Conservation (phyloP, 1,140 invertebrate species). For the Harpegnathos saltator region DNA sequence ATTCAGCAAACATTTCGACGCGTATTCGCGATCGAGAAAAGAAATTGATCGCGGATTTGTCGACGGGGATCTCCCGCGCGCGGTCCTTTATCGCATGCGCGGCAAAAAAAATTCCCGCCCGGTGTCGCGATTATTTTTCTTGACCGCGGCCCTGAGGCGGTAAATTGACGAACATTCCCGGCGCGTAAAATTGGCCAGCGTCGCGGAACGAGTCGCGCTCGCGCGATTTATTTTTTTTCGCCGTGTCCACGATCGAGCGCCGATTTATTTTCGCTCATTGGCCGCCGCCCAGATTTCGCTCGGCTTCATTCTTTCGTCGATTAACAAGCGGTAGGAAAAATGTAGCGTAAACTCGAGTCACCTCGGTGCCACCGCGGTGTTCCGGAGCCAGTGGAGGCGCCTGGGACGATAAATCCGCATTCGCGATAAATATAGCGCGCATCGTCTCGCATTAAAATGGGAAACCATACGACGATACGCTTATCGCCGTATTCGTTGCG, state of each 20-base stretch:
- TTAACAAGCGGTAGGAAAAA: slow-evolving; percentile 30
- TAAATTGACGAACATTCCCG: slow-evolving; percentile 22
- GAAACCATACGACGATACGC: background rate
- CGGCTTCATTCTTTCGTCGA: slow-evolving; percentile 6
- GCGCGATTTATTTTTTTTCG: slow-evolving; percentile 39
- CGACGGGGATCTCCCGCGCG: background rate
- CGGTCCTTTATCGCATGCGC: background rate
- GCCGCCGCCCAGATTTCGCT: slow-evolving; percentile 13
- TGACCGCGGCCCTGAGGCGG: background rate
- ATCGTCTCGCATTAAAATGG: background rate
- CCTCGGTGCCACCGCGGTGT: background rate
- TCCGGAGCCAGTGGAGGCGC: background rate
- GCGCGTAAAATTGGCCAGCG: slow-evolving; percentile 36
- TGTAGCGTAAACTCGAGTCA: slow-evolving; percentile 12
- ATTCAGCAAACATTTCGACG: no score
- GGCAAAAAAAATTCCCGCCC: background rate
- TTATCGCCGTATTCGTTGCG: background rate
- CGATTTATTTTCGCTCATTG: slow-evolving; percentile 50
- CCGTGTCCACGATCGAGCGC: slow-evolving; percentile 3
- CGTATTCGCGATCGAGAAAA: no score
- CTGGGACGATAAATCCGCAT: slow-evolving; percentile 3
- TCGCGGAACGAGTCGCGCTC: background rate
- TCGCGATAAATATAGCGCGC: slow-evolving; percentile 8
- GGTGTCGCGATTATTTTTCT: slow-evolving; percentile 1
- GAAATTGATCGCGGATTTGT: background rate